These are phyloP conservation scores for Sitta europaea DNA, from an alignment of 2,113 vertebrate genomes.

Conservation along the genomic window DNA sequence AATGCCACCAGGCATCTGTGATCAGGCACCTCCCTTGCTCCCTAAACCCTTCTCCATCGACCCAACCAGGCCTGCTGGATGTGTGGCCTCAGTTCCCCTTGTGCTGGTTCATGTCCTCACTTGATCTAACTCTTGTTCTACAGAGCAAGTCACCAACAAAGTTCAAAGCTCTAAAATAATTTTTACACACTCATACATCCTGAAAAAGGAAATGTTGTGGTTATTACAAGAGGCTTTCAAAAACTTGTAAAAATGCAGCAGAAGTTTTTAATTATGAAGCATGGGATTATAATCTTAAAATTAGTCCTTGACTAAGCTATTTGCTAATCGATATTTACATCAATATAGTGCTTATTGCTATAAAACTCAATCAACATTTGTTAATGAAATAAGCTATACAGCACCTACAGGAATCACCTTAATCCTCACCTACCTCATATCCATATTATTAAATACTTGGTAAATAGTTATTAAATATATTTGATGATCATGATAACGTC, in stretches of 20 bases:
- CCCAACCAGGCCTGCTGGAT: background rate
- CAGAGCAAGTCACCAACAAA: background rate
- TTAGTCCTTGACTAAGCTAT: background rate
- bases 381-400: background rate
- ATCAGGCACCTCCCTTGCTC: background rate
- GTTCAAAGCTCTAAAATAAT: background rate
- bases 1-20: background rate
- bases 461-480: background rate
- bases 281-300: background rate
- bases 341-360: background rate
- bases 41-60: background rate
- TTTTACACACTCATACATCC: background rate
- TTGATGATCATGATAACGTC: background rate
- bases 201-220: background rate
- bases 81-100: background rate
- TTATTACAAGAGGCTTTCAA: background rate
- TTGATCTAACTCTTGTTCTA: background rate
- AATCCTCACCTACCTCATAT: background rate
- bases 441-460: background rate
- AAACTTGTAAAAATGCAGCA: background rate
- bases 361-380: background rate
- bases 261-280: background rate
- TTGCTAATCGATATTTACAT: background rate
- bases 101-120: background rate
- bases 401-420: background rate